Conservation (phyloP, 2,888 invertebrate genomes). For the Scaptomyza polygonia region DNA sequence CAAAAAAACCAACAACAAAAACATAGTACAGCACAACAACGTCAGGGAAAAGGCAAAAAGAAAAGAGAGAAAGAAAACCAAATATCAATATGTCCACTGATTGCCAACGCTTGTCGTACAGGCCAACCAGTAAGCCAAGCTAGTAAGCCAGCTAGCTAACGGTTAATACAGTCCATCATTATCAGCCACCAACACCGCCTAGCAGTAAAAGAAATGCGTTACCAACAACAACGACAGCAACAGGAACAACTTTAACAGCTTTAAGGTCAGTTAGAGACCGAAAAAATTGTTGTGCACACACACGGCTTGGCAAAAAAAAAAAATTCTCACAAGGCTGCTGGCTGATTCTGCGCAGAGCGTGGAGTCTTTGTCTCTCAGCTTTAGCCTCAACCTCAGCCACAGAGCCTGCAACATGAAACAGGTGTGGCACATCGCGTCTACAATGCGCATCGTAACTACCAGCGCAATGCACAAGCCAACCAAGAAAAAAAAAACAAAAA, state of each 20-base stretch:
- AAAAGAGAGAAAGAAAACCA: constrained; percentile 31
- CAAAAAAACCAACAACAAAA: constrained; percentile 1
- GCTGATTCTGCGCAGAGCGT: constrained; percentile 46
- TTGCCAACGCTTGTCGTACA: constrained; percentile 73
- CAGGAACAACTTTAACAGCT: constrained; percentile 39
- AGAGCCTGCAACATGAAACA: constrained; percentile 76
- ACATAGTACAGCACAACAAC: constrained; percentile 7
- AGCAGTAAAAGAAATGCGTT: constrained; percentile 74
- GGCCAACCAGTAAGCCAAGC: constrained; percentile 37
- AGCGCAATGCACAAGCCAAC: constrained; percentile 28
- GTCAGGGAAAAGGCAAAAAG: neutral
- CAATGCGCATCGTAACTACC: constrained; percentile 60
- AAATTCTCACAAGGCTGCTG: constrained; percentile 74
- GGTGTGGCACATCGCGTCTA: constrained; percentile 74
- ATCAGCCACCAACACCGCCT: constrained; percentile 66
- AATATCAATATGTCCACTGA: constrained; percentile 78
- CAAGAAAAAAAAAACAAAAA: constrained; percentile 20
- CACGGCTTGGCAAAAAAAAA: constrained; percentile 51
- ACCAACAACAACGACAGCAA: constrained; percentile 40
- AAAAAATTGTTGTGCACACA: constrained; percentile 74
- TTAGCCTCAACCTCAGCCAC: constrained; percentile 38
- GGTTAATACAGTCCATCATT: constrained; percentile 82
- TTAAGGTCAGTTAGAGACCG: constrained; percentile 74
- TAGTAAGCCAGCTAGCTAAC: constrained; percentile 55
- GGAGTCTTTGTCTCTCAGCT: constrained; percentile 29